Base-by-base conservation (phyloP, 2,888 invertebrate genomes). In the Chymomyza fuscimana region DNA sequence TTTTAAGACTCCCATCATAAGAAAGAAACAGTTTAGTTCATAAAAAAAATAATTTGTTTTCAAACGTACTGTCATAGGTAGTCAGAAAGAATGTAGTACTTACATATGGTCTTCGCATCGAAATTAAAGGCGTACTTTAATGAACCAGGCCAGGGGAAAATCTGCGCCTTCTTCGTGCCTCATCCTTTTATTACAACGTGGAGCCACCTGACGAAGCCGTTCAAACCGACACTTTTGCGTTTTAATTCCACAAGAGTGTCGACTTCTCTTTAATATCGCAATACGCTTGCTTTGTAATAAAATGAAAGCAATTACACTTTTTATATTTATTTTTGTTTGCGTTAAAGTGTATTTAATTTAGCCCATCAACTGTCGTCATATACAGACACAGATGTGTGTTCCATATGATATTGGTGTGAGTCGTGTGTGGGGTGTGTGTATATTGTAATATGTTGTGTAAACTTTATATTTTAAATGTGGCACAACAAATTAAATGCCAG, bases 301-400 rank as follows among this genome's bases (percentile, higher is more conserved):
- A 78, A 77, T 72, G 72, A 64, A 75, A 69, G 79, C 70, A 77
- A 76, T 76, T 76, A 73, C 70, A 69, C 65, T 65, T 77, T 46
- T 70, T 78, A 78, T 78, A 77, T 82, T 75, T 75, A 78, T 78
- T 80, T 75, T 65, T 82, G 77, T 87, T 82, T 82, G 83, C 79
- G 80, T 76, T 77, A 79, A 77, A 78, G 78, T 58, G 58, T 82
- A 82, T 83, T 87, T 83, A 83, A 87, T 82, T 87, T 86, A 82
- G 79, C 83, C 82, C 83, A 77, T 76, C 75, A 80, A 70, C 76
- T 71, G 76, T 72, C 69, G 72, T 65, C 74, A 76, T 56, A 66
- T 62, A 22, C 65, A 7, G 61, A 3, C 61, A 29, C 56, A n/a
- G 36, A 52, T 62, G 36, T 50, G 52, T 63, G 54, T 67, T 56